Evolutionary conservation across 1,140 invertebrate genomes (phyloP).

Genomic region (Luehdorfia chinensis): DNA sequence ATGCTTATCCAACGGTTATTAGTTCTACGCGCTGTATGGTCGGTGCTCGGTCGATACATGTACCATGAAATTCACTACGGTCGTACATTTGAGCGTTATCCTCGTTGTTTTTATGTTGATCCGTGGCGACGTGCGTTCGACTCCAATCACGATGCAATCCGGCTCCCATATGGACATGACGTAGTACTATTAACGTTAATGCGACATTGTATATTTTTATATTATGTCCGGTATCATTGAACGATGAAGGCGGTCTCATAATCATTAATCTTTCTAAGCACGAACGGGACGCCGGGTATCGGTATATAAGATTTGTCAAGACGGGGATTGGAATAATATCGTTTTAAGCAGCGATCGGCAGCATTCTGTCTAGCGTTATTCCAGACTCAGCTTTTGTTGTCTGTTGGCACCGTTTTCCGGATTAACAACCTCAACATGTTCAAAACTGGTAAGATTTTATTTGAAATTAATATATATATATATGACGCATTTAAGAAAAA

Average conservation of each 20-base stretch:
- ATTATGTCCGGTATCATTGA: conserved; percentile 54
- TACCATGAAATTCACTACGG: too few relatives aligned
- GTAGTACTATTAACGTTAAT: conserved; percentile 59
- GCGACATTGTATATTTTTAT: conserved; percentile 59
- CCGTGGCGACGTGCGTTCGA: conserved; percentile 21
- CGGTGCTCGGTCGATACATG: too few relatives aligned
- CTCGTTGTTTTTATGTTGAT: conserved; percentile 7
- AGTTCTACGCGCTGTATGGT: too few relatives aligned
- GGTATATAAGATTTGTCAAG: conserved; percentile 50
- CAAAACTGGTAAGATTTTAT: conserved; percentile 51
- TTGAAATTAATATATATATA: too few relatives aligned
- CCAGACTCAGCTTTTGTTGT: conserved; percentile 46
- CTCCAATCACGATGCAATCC: conserved; percentile 52
- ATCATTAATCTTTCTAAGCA: conserved; percentile 64
- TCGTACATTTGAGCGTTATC: background rate
- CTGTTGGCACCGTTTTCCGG: conserved; percentile 10
- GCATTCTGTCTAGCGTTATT: conserved; percentile 44
- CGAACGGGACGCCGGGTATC: conserved; percentile 39
- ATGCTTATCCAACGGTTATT: too few relatives aligned
- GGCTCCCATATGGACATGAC: conserved; percentile 61
- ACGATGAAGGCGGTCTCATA: conserved; percentile 38
- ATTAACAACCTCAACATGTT: conserved; percentile 37
- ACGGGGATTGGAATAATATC: conserved; percentile 24
- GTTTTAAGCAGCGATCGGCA: conserved; percentile 34
- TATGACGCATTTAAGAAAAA: too few relatives aligned